Percentiles rank a stretch among this genome's conserved stretches.
phyloP scores from a whole-genome alignment of 92 coral and sea anemone species.

The Phenganax stokvisi region DNA sequence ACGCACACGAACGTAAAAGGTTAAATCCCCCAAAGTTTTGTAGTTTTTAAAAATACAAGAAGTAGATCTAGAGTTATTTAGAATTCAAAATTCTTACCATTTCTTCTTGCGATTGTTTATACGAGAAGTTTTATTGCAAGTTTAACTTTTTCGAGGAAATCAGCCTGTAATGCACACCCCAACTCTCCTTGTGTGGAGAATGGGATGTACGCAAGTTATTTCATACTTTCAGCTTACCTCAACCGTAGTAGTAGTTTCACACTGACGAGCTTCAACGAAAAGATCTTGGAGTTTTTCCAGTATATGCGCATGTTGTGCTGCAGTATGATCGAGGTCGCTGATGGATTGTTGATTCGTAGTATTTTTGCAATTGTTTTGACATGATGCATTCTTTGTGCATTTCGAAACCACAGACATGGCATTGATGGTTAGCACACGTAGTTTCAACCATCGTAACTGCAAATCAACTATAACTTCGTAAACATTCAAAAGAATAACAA shows the following conservation, averaged over 20 bases:
- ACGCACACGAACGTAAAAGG: too few relatives aligned
- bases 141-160: too few relatives aligned
- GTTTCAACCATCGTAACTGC: slow-evolving; percentile 78
- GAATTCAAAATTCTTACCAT: too few relatives aligned
- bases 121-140: too few relatives aligned
- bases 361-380: background rate
- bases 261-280: background rate
- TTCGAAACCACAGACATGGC: slow-evolving; percentile 61
- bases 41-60: too few relatives aligned
- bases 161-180: too few relatives aligned
- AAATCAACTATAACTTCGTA: background rate
- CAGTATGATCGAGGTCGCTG: background rate
- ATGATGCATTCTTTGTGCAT: background rate
- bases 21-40: too few relatives aligned
- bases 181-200: background rate
- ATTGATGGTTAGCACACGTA: slow-evolving; percentile 63
- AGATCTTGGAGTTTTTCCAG: slow-evolving; percentile 21
- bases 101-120: too few relatives aligned
- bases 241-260: background rate
- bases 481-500: too few relatives aligned
- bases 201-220: slow-evolving; percentile 25
- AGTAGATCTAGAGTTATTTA: too few relatives aligned
- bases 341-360: background rate
- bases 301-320: background rate
- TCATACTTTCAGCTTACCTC: background rate